Conservation (phyloP, 2,113 vertebrate species). For the Lampris incognitus region DNA sequence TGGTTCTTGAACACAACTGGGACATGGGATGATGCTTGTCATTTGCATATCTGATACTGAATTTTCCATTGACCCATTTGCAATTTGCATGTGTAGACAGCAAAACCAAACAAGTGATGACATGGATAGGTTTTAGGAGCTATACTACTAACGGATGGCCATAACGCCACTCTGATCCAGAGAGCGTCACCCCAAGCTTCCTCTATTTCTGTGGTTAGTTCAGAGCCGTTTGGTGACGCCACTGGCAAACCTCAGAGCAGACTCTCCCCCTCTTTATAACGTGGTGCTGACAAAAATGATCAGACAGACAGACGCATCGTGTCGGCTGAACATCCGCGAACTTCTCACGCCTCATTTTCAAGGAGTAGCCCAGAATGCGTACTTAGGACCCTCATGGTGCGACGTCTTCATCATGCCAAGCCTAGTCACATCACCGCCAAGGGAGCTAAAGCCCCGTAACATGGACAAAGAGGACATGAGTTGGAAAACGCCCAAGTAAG, state of each 20-base stretch:
- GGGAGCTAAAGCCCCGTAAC: conserved; percentile 68
- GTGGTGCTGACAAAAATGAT: not conserved
- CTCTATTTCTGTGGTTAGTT: conserved; percentile 79
- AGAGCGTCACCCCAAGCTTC: conserved; percentile 77
- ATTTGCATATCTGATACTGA: conserved; percentile 76
- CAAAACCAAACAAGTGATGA: conserved; percentile 36
- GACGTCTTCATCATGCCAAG: conserved; percentile 79
- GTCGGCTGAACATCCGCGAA: not conserved
- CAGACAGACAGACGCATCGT: conserved; percentile 31
- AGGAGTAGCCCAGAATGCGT: not conserved
- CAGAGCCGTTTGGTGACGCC: conserved; percentile 52
- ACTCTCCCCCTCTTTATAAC: conserved; percentile 73
- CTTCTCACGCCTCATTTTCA: not conserved
- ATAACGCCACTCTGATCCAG: conserved; percentile 1
- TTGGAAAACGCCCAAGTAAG: conserved; percentile 70
- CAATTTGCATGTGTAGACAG: conserved; percentile 81
- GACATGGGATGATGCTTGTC: not conserved
- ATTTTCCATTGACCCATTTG: conserved; percentile 78
- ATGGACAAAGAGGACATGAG: conserved; percentile 79
- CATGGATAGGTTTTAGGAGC: conserved; percentile 18
- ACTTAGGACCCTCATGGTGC: not conserved
- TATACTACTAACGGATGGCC: conserved; percentile 21
- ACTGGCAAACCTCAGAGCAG: conserved; percentile 23
- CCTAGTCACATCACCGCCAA: conserved; percentile 70
- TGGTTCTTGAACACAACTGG: not conserved